Conservation (phyloP, 2,113 vertebrate species). For the Oplegnathus fasciatus region DNA sequence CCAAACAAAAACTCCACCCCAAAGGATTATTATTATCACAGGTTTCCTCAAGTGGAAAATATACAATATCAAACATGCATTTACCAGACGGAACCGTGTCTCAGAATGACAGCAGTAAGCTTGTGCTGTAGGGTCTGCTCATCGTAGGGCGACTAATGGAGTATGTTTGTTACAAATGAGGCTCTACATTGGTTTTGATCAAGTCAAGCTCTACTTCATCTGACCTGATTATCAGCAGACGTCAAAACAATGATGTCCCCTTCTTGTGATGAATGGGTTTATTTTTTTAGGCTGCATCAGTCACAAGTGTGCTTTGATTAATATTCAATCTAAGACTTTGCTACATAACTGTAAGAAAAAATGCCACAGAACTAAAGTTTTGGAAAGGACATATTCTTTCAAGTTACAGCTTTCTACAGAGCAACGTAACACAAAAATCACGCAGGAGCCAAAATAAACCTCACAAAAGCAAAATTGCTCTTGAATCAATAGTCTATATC, state of each 20-base stretch:
- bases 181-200: slow-evolving; percentile 55
- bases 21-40: not conserved
- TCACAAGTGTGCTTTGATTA: slow-evolving; percentile 22
- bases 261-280: slow-evolving; percentile 44
- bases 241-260: slow-evolving; percentile 37
- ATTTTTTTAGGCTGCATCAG: slow-evolving; percentile 38
- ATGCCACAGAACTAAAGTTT: slow-evolving; percentile 6
- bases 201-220: slow-evolving; percentile 67
- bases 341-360: not conserved
- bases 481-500: slow-evolving; percentile 34
- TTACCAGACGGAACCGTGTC: not conserved
- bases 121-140: slow-evolving; percentile 2
- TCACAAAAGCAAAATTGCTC: not conserved
- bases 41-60: not conserved
- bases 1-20: not conserved
- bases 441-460: slow-evolving; percentile 1
- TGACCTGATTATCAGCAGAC: slow-evolving; percentile 63
- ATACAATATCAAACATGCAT: not conserved
- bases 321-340: slow-evolving; percentile 17
- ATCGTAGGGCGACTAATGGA: slow-evolving; percentile 25
- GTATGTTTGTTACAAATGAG: slow-evolving; percentile 48
- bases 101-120: slow-evolving; percentile 4
- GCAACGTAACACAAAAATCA: not conserved
- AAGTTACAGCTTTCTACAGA: not conserved
- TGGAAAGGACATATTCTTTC: not conserved